Conservation (phyloP, 2,888 invertebrate species). For the Dryocosmus kuriphilus region DNA sequence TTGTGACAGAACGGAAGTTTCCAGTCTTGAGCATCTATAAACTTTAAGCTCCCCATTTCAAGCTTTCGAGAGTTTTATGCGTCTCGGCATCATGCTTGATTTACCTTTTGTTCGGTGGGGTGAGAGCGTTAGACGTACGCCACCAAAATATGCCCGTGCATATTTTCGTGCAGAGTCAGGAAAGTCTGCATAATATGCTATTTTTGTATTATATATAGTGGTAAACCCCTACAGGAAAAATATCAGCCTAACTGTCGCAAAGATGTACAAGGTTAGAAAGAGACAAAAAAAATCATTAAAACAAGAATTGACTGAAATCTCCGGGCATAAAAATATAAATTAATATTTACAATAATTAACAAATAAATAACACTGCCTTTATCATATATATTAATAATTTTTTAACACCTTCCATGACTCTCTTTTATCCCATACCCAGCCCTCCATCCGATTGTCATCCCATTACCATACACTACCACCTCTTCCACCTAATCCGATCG, state of each 20-base stretch:
- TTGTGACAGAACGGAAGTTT: conserved; percentile 67
- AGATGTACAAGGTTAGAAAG: neutral
- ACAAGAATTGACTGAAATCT: neutral
- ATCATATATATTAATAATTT: too few species aligned
- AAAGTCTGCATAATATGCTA: conserved; percentile 5
- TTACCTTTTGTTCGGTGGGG: conserved; percentile 19
- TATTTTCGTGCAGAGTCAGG: neutral
- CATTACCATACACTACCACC: too few species aligned
- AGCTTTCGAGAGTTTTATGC: conserved; percentile 48
- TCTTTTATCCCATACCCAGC: too few species aligned
- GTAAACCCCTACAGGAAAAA: neutral
- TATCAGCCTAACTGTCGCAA: neutral
- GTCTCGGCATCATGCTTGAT: conserved; percentile 10
- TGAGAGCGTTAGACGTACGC: neutral
- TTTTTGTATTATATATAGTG: neutral
- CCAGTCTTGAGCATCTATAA: conserved; percentile 59
- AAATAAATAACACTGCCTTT: too few species aligned
- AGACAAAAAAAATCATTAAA: neutral
- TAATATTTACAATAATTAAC: too few species aligned
- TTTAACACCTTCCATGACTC: too few species aligned
- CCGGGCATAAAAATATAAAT: too few species aligned
- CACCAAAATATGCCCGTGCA: neutral
- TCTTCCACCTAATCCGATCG: too few species aligned
- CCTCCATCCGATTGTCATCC: too few species aligned
- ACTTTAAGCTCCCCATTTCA: conserved; percentile 60